Percentiles rank a stretch among this genome's conserved stretches.
Conservation (phyloP, 2,888 invertebrate genomes). For the Gortyna flavago region DNA sequence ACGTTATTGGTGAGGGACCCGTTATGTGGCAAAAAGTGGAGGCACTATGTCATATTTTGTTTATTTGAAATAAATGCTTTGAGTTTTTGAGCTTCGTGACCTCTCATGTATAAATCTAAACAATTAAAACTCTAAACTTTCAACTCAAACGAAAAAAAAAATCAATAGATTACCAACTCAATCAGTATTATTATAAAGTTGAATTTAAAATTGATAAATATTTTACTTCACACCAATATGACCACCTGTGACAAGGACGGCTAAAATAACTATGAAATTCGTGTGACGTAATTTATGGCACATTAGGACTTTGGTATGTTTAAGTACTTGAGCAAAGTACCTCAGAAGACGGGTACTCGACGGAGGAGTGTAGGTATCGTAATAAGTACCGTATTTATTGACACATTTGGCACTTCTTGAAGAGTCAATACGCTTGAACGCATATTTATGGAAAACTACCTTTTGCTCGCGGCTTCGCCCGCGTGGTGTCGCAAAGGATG, state of each 20-base stretch:
- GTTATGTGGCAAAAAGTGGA: too few species aligned
- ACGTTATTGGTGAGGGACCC: too few species aligned
- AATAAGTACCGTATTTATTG: conserved; percentile 1
- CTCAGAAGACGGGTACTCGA: not conserved
- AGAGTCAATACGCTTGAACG: not conserved
- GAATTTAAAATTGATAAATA: not conserved
- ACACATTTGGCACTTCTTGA: not conserved
- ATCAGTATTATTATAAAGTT: not conserved
- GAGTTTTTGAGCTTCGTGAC: too few species aligned
- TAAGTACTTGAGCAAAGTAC: conserved; percentile 3
- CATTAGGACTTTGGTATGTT: not conserved
- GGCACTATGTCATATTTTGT: too few species aligned
- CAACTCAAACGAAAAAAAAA: too few species aligned
- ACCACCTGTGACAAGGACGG: not conserved
- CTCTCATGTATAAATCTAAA: too few species aligned
- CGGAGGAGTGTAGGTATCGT: not conserved
- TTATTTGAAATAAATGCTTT: too few species aligned
- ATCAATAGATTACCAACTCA: too few species aligned
- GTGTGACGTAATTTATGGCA: not conserved
- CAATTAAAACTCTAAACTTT: too few species aligned
- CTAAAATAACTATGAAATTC: not conserved
- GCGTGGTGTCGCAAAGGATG: not conserved
- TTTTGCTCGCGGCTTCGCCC: too few species aligned
- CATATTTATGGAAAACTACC: not conserved
- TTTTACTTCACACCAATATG: not conserved